Evolutionary conservation across 2,888 invertebrate genomes (phyloP), one percentile per base, ranked within the genome.

Genomic region (Therioaphis trifolii): DNA sequence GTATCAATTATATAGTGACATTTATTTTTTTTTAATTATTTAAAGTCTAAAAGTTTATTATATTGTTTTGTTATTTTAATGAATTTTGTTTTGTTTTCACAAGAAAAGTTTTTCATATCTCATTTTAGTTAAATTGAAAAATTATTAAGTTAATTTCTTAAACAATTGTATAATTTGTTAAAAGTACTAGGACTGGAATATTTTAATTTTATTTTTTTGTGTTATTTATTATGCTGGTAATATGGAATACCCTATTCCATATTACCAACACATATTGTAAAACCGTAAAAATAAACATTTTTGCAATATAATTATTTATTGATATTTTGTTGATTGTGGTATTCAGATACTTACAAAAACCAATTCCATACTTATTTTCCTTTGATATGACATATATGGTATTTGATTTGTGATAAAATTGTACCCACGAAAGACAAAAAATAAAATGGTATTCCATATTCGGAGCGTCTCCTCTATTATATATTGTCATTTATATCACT

Each of bases 71-170:
- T 55, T 55, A 55, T 55, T 55, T 55, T 12, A 55, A n/a, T n/a
- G n/a, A 55, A 55, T 55, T 55, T 55, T 58, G 58, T 58, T 24
- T 58, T 58, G 24, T 58, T 58, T 58, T 58, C 11, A 58, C 24
- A 24, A 24, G 15, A 58, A 58, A 58, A 58, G 11, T 63, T 63
- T 63, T 63, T 29, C 63, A n/a, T 29, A 63, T 63, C 29, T 63
- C 29, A 63, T 63, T 63, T 63, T 63, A 63, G 29, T 63, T 63
- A 63, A n/a, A n/a, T 29, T 63, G 29, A 63, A 29, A 63, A 63
- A 29, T 63, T 63, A 63, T 63, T 1, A 63, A 63, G 15, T 29
- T 63, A 29, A 63, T 63, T 63, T 63, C 63, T 63, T n/a, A 63
- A n/a, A 63, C 24, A 58, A 58, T 58, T 24, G 9, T 58, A 58